phyloP scores from a whole-genome alignment of 2,888 invertebrate genomes.

The Coleophora deauratella region DNA sequence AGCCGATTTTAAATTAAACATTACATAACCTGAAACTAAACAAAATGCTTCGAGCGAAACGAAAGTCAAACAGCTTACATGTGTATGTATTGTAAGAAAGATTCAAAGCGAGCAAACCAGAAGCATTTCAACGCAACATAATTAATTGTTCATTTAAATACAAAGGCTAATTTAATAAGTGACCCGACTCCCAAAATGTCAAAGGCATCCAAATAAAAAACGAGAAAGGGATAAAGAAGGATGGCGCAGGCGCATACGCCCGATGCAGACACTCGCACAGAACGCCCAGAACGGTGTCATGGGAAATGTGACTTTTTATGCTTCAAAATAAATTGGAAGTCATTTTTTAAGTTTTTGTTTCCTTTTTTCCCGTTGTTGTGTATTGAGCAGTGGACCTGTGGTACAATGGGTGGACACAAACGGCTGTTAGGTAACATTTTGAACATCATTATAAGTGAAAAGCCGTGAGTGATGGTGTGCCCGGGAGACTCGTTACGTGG shows the following conservation, averaged over 20 bases:
- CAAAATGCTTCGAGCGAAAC: too few relatives aligned
- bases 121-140: conserved; percentile 41
- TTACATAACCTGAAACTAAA: too few relatives aligned
- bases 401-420: conserved; percentile 71
- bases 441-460: conserved; percentile 73
- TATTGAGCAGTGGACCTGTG: conserved; percentile 36
- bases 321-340: conserved; percentile 68
- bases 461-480: conserved; percentile 58
- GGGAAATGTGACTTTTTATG: conserved; percentile 65
- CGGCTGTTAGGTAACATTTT: conserved; percentile 68
- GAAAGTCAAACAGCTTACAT: too few relatives aligned
- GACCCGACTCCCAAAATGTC: conserved; percentile 65
- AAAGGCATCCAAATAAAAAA: conserved; percentile 63
- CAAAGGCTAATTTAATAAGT: conserved; percentile 74
- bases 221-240: conserved; percentile 56
- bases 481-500: conserved; percentile 24
- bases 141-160: conserved; percentile 72
- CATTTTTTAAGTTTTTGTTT: conserved; percentile 61
- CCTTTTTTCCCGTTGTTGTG: conserved; percentile 40
- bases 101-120: conserved; percentile 21
- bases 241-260: conserved; percentile 49
- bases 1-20: too few relatives aligned
- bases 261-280: conserved; percentile 28
- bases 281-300: conserved; percentile 62
- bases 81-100: too few relatives aligned